These are phyloP conservation scores for Phoeniculus purpureus DNA, from an alignment of 2,797 vertebrate genomes.

Conservation along the genomic window DNA sequence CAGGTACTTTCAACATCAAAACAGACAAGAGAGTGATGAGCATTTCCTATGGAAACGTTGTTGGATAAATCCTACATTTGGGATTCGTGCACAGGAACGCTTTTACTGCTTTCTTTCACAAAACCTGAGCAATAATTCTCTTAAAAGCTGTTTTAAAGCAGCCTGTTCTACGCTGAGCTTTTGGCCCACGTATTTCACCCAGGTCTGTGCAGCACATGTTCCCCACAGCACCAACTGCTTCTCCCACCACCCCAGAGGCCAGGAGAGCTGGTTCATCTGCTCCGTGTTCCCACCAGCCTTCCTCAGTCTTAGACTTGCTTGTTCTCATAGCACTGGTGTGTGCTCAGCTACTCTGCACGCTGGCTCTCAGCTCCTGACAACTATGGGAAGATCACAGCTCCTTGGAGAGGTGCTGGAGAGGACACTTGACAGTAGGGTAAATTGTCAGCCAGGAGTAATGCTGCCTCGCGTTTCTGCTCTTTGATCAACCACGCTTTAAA, in stretches of 20 bases:
- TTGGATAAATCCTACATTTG: background rate
- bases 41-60: background rate
- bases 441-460: background rate
- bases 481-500: background rate
- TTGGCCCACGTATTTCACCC: constrained; percentile 11
- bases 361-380: background rate
- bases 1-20: constrained; percentile 34
- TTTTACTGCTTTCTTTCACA: background rate
- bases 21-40: background rate
- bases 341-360: rapidly evolving
- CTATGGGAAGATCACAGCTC: background rate
- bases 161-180: background rate
- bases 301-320: background rate
- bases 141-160: constrained; percentile 36
- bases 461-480: background rate
- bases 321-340: rapidly evolving
- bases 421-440: background rate
- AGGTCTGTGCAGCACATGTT: constrained; percentile 51
- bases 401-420: constrained; percentile 14
- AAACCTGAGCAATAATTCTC: constrained; percentile 4
- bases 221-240: background rate
- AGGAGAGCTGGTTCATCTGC: background rate
- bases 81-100: background rate
- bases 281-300: background rate
- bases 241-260: background rate